phyloP scores from a whole-genome alignment of 64 coral and sea anemone genomes.

The Porites australiensis region DNA sequence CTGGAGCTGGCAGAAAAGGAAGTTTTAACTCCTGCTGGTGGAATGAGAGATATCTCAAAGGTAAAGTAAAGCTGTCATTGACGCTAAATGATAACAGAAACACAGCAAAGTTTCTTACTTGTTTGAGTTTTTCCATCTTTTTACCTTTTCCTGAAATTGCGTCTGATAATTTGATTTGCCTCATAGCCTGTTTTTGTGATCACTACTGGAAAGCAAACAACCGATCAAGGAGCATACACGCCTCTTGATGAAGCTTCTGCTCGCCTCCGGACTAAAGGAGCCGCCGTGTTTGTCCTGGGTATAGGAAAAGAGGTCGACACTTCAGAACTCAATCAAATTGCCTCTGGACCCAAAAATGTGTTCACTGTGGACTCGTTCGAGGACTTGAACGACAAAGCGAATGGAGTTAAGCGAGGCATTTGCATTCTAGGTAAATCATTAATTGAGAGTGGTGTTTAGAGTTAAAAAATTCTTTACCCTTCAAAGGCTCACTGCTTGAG shows the following conservation, averaged over 20 bases:
- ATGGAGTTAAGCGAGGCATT: not conserved
- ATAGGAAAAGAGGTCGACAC: slow-evolving; percentile 32
- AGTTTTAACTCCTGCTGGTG: slow-evolving; percentile 34
- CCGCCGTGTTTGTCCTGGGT: slow-evolving; percentile 46
- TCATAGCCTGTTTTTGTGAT: slow-evolving; percentile 54
- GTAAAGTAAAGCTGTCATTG: not conserved
- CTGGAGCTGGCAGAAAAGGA: slow-evolving; percentile 52
- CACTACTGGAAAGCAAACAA: slow-evolving; percentile 53
- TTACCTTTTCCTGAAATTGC: not conserved
- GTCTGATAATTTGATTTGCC: not conserved
- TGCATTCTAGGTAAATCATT: not conserved
- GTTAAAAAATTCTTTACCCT: no score
- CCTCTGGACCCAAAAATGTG: slow-evolving; percentile 15
- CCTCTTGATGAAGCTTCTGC: slow-evolving; percentile 43
- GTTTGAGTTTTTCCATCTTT: not conserved
- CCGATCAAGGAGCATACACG: not conserved
- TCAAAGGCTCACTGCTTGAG: no score
- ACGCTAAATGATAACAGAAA: no score
- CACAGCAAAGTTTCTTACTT: not conserved
- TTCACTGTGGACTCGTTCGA: slow-evolving; percentile 36
- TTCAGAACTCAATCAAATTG: slow-evolving; percentile 22
- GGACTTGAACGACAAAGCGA: slow-evolving; percentile 24
- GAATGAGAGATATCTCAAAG: slow-evolving; percentile 55
- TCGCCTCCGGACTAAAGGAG: slow-evolving; percentile 19
- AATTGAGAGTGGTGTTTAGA: not conserved